Base-by-base conservation (phyloP, 2,113 vertebrate species). In the Esox niger region DNA sequence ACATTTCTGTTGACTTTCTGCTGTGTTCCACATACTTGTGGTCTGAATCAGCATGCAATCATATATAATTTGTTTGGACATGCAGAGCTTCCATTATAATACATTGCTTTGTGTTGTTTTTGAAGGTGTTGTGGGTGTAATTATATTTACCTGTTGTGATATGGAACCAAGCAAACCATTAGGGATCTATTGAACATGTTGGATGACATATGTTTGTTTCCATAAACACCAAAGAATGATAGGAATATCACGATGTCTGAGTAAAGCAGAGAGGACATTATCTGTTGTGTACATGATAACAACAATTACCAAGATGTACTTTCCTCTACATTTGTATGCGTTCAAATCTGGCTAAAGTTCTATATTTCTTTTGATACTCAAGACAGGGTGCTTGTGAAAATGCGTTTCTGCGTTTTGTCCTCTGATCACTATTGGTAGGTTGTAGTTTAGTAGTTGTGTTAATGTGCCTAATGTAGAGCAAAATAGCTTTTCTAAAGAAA, bases 141-240 rank as follows among this genome's bases (percentile, higher is more conserved):
- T 71, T 11, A 38, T 38, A 15, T 38, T 1, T 62, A 32, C 38
- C 59, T 62, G 32, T 62, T 73, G 66, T 80, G 57, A 70, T 67
- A 71, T 17, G 55, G 56, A 61, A 75, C 80, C 81, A 82, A 70
- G 67, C 57, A 76, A 70, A 72, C 74, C 65, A 76, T 65, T 74
- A 71, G 65, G 62, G 68, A 32, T 75, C 62, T 68, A 68, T 70
- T 64, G 31, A 59, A 73, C 68, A 47, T 83, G 59, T 64, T 62
- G 71, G 77, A 83, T 73, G 78, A 81, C 26, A 35, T 35, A 25
- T 73, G 78, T 84, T 87, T 74, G 66, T 87, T 87, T 79, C 79
- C 64, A 68, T 75, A 83, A 88, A 78, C 70, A 90, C 88, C 89
- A 91, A 91, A 91, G 88, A 91, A 78, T 72, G 82, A 79, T 85